phyloP scores from a whole-genome alignment of 1,140 invertebrate species.

The Conopomorpha cramerella region DNA sequence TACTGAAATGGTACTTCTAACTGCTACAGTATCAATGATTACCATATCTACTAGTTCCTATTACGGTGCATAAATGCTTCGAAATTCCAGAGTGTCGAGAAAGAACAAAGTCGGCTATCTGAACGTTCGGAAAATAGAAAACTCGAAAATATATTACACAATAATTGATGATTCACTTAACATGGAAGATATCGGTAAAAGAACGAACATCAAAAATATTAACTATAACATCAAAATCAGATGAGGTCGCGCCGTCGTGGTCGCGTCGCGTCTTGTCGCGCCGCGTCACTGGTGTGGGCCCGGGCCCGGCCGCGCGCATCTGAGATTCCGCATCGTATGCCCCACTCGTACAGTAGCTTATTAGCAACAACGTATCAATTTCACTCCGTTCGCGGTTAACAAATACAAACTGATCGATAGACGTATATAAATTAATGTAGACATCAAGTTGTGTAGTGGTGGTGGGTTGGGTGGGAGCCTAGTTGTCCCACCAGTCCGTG shows the following conservation, averaged over 20 bases:
- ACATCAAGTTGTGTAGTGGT: background rate
- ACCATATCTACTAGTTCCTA: conserved; percentile 17
- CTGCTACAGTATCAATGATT: conserved; percentile 33
- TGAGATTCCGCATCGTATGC: too few species aligned
- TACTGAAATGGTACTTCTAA: conserved; percentile 49
- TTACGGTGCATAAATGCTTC: conserved; percentile 54
- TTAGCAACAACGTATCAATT: conserved; percentile 22
- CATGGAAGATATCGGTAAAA: conserved; percentile 43
- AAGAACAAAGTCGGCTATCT: conserved; percentile 15
- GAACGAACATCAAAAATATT: conserved; percentile 49
- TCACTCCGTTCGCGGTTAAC: conserved; percentile 18
- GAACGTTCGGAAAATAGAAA: conserved; percentile 40
- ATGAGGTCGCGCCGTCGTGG: background rate
- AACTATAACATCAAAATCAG: conserved; percentile 45
- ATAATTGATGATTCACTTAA: conserved; percentile 30
- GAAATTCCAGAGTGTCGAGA: conserved; percentile 34
- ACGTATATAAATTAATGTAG: background rate
- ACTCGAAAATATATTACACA: conserved; percentile 28
- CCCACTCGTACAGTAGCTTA: conserved; percentile 15
- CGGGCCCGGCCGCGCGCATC: too few species aligned
- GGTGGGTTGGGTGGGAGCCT: conserved; percentile 13
- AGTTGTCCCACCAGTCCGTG: conserved; percentile 46
- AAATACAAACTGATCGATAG: background rate
- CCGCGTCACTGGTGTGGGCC: conserved; percentile 18
- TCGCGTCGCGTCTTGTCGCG: conserved; percentile 15